Conservation (phyloP, 2,888 invertebrate genomes). For the Sarcophaga variegata region DNA sequence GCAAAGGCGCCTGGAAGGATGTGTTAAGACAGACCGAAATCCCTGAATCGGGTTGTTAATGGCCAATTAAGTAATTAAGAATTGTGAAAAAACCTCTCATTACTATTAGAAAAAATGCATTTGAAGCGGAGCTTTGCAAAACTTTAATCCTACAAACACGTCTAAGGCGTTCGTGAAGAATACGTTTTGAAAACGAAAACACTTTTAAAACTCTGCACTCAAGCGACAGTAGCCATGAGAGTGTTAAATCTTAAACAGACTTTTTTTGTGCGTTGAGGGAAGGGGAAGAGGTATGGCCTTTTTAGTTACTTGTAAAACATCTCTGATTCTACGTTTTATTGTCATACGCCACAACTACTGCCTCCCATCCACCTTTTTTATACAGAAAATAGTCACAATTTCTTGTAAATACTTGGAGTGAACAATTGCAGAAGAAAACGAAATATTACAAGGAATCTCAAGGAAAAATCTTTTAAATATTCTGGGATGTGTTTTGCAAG, state of each 20-base stretch:
- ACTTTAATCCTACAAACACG: too few relatives aligned
- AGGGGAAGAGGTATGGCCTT: not conserved
- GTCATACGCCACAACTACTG: not conserved
- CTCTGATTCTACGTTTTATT: not conserved
- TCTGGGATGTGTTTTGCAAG: constrained; percentile 43
- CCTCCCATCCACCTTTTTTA: not conserved
- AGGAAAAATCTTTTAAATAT: constrained; percentile 41
- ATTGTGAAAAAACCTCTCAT: too few relatives aligned
- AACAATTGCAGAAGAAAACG: constrained; percentile 44
- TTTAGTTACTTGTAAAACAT: constrained; percentile 65
- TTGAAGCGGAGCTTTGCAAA: too few relatives aligned
- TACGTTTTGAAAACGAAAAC: too few relatives aligned
- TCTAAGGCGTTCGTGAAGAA: too few relatives aligned
- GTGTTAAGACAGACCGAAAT: too few relatives aligned
- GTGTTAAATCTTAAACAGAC: constrained; percentile 10
- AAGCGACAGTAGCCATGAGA: not conserved
- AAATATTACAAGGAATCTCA: constrained; percentile 44
- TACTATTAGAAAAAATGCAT: too few relatives aligned
- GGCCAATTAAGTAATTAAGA: too few relatives aligned
- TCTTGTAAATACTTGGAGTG: constrained; percentile 18
- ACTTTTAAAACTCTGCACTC: not conserved
- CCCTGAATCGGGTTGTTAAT: too few relatives aligned
- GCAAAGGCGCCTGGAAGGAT: too few relatives aligned
- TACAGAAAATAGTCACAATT: not conserved
- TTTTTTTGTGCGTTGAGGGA: not conserved